A percentile compares a stretch with the other conserved stretches of the same genome.
phyloP scores from a whole-genome alignment of 2,797 vertebrate species.

The Serranus cabrilla region DNA sequence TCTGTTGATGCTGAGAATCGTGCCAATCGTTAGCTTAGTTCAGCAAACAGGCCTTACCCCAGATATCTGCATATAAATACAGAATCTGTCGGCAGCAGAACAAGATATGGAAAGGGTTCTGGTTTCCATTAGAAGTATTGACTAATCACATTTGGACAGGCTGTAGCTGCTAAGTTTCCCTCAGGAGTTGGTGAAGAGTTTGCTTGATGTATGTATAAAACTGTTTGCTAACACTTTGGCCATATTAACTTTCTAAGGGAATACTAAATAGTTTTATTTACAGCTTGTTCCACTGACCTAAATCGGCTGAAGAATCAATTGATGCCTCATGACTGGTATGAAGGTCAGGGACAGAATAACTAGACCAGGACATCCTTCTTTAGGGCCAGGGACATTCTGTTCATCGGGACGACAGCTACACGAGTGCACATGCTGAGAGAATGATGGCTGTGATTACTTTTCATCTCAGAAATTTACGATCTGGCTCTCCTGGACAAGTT shows the following conservation, averaged over 20 bases:
- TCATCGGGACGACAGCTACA: conserved; percentile 35
- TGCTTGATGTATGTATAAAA: neutral
- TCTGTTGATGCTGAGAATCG: too few relatives aligned
- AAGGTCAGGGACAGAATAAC: conserved; percentile 13
- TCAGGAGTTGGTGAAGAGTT: too few relatives aligned
- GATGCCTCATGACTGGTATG: neutral
- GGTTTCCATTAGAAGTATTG: too few relatives aligned
- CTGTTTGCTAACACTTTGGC: neutral
- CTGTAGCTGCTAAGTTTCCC: too few relatives aligned
- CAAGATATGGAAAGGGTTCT: too few relatives aligned
- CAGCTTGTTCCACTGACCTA: neutral
- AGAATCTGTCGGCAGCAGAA: too few relatives aligned
- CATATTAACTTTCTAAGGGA: neutral
- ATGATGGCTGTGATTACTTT: conserved; percentile 38
- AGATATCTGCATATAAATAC: too few relatives aligned
- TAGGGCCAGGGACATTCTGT: conserved; percentile 43
- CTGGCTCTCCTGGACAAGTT: conserved; percentile 32
- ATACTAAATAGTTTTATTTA: neutral
- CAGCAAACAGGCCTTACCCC: neutral
- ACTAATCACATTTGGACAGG: too few relatives aligned
- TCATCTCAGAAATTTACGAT: conserved; percentile 31
- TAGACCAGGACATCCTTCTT: conserved; percentile 27
- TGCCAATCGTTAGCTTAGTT: neutral
- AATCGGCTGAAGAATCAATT: neutral
- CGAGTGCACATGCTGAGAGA: conserved; percentile 43